phyloP scores from a whole-genome alignment of 2,888 invertebrate species.

The Cacoxenus indagator region DNA sequence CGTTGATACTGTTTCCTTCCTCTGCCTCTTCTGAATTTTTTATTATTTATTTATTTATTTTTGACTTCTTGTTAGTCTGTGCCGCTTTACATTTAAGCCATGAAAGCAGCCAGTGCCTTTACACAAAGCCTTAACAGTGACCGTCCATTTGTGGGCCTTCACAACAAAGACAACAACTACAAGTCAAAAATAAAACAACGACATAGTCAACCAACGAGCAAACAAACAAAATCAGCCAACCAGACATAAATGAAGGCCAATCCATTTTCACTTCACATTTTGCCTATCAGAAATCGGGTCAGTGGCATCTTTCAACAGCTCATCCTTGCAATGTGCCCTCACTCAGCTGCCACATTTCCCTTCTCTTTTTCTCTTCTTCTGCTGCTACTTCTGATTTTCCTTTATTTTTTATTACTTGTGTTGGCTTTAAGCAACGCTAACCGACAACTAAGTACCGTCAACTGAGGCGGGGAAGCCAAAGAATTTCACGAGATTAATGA shows the following conservation, averaged over 20 bases:
- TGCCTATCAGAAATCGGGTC: conserved; percentile 17
- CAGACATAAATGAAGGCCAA: conserved; percentile 15
- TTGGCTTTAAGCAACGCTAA: background rate
- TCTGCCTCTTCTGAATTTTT: background rate
- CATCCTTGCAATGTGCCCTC: background rate
- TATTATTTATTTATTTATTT: background rate
- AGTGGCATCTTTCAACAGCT: background rate
- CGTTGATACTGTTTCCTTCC: background rate
- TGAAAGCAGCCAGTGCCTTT: background rate
- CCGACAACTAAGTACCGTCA: background rate
- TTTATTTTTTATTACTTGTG: background rate
- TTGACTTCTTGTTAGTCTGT: background rate
- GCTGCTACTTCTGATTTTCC: background rate
- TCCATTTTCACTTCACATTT: conserved; percentile 17
- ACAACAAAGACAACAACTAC: conserved; percentile 3
- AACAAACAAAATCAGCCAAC: background rate
- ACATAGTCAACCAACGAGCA: background rate
- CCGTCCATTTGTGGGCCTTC: conserved; percentile 1
- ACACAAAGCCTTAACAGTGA: conserved; percentile 10
- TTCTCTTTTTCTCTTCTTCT: too few species aligned
- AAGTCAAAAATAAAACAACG: too few species aligned
- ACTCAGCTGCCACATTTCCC: background rate
- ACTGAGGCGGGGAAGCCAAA: too few species aligned
- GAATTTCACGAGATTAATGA: conserved; percentile 18
- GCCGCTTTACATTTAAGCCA: background rate